These are phyloP conservation scores for Pogonus chalceus DNA, from an alignment of 1,140 invertebrate species.

Conservation along the genomic window DNA sequence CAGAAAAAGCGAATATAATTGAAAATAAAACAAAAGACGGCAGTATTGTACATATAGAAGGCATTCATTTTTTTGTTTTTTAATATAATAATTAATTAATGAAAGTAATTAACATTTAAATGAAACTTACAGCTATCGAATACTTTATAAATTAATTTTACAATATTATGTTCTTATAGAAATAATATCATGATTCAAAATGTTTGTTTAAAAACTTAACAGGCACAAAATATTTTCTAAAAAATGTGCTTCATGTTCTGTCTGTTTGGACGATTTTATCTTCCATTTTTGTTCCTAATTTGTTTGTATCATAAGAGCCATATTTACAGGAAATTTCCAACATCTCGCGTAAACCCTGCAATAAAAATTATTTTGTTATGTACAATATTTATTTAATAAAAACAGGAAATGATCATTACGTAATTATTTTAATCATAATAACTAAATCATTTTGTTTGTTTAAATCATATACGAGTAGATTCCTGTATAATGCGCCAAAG, in stretches of 20 bases:
- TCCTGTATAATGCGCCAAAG: too few relatives aligned
- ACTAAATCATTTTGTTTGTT: background rate
- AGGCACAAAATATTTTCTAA: background rate
- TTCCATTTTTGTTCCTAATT: slow-evolving; percentile 36
- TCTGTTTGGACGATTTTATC: slow-evolving; percentile 58
- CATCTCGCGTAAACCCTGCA: slow-evolving; percentile 57
- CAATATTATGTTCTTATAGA: too few relatives aligned
- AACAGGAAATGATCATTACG: background rate
- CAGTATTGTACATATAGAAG: too few relatives aligned
- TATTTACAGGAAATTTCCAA: slow-evolving; percentile 55
- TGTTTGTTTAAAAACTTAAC: too few relatives aligned
- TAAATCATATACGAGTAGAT: background rate
- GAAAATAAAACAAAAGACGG: too few relatives aligned
- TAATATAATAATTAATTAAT: too few relatives aligned
- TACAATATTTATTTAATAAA: slow-evolving; percentile 6
- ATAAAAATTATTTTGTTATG: slow-evolving; percentile 17
- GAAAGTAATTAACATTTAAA: too few relatives aligned
- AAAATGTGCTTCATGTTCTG: background rate
- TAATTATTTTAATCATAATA: slow-evolving; percentile 17
- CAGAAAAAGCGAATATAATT: too few relatives aligned
- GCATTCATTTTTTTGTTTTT: too few relatives aligned
- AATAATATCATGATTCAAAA: too few relatives aligned
- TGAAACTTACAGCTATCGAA: background rate
- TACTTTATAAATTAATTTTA: too few relatives aligned
- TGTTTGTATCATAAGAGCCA: slow-evolving; percentile 41